Base-by-base conservation (phyloP, 2,797 vertebrate species). In the Sebastes taczanowskii region DNA sequence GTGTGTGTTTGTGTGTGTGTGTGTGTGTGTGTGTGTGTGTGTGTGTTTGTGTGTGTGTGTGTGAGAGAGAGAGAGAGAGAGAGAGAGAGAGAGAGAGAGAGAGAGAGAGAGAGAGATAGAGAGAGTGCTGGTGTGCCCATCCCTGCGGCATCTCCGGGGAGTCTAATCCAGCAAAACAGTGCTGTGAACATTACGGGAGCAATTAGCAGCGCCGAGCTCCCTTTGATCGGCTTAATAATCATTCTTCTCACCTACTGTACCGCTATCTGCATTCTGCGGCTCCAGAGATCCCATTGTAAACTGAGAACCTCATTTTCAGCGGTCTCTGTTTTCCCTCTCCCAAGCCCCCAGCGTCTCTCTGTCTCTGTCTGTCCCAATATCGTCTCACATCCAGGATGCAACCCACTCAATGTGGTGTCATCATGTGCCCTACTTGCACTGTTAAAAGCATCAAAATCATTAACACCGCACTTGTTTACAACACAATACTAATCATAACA, bases 241-340 rank as follows among this genome's bases (percentile, higher is more conserved):
- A 90, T 93, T 90, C 92, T 87, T 80, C 87, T 93, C 90, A 91
- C 87, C 87, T 88, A 75, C 84, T 91, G 89, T 84, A 76, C 20
- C 16, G 38, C 83, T 86, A 74, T 86, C 89, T 89, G 81, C 67
- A 82, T 83, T 86, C 81, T 87, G 81, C 71, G 11, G 88, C 89
- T 85, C 22, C 3, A 87, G 25, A 82, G 77, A 78, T 73, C 77
- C 63, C 20, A 81, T 84, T 86, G 82, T 86, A 81, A 80, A 58
- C 75, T 4, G 63, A 87, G 82, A 84, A 65, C 65, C 81, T 87
- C 49, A 74, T 89, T 90, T 89, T 80, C 1, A 0, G 8, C n/a
- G 35, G 18, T n/a, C 65, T 77, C 32, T 27, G 25, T 68, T 86
- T 74, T 71, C 75, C 42, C 69, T 77, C 58, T 79, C 59, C 16